A percentile compares a stretch with the other conserved stretches of the same genome.
These are phyloP conservation scores for Mus caroli DNA, from an alignment of 2,797 vertebrate genomes.

Conservation along the genomic window DNA sequence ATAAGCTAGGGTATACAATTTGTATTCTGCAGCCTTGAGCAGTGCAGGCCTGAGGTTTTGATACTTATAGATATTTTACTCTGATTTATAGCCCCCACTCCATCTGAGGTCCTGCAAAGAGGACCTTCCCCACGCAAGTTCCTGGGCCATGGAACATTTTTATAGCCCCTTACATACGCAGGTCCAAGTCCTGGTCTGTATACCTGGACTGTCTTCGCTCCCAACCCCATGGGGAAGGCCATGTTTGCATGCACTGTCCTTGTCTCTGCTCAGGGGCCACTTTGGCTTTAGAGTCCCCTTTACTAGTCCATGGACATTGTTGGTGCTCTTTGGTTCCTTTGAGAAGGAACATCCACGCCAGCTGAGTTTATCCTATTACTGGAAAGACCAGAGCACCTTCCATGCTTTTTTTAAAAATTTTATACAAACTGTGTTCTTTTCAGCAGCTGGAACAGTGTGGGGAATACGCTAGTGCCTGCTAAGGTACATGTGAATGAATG, in stretches of 20 bases:
- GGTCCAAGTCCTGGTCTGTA: neutral
- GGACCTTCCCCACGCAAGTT: neutral
- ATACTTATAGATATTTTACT: neutral
- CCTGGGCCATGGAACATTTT: neutral
- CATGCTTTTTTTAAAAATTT: neutral
- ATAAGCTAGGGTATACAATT: neutral
- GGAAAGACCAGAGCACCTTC: neutral
- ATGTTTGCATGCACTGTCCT: rapidly evolving
- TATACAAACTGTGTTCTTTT: neutral
- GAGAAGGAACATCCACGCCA: too few relatives aligned
- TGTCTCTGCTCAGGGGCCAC: too few relatives aligned
- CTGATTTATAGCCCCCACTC: neutral
- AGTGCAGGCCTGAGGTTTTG: neutral
- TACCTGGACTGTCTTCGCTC: too few relatives aligned
- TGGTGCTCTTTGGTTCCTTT: neutral
- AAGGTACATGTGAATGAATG: neutral
- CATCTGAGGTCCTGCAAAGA: neutral
- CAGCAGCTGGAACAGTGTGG: rapidly evolving
- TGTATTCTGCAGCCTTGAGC: too few relatives aligned
- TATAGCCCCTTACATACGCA: neutral
- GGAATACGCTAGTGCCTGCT: neutral
- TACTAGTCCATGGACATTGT: neutral
- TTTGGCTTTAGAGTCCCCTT: too few relatives aligned
- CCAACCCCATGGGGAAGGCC: neutral
- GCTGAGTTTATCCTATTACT: neutral